These are phyloP conservation scores for Paedocypris sp. DNA, from an alignment of 2,113 vertebrate species.

Conservation along the genomic window DNA sequence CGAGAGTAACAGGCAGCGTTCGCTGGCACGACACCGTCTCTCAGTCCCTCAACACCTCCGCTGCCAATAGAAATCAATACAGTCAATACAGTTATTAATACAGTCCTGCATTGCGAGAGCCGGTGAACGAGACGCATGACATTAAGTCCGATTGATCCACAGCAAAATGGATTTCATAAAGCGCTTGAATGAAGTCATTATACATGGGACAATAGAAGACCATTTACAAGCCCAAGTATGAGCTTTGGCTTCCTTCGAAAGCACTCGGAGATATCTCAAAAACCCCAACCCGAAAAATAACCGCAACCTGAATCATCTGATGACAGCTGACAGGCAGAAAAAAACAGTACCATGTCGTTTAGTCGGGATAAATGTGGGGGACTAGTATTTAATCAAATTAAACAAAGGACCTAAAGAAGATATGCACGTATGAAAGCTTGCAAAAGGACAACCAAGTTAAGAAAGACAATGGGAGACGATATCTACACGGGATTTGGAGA, in stretches of 20 bases:
- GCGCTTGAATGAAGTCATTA: conserved; percentile 56
- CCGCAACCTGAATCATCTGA: not conserved
- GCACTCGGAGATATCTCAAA: conserved; percentile 1
- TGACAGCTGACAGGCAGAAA: not conserved
- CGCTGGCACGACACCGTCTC: conserved; percentile 33
- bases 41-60: conserved; percentile 3
- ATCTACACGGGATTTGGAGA: not conserved
- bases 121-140: conserved; percentile 68
- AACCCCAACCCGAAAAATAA: not conserved
- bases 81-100: conserved; percentile 71
- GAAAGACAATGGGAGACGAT: conserved; percentile 10
- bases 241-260: conserved; percentile 19
- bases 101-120: conserved; percentile 56
- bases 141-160: conserved; percentile 74
- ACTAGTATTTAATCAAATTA: not conserved
- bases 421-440: not conserved
- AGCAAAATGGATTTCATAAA: conserved; percentile 67
- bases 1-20: conserved; percentile 46
- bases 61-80: conserved; percentile 69
- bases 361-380: not conserved
- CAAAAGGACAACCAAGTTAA: not conserved
- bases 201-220: conserved; percentile 17
- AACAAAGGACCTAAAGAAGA: not conserved
- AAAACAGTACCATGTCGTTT: not conserved
- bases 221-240: not conserved